Conservation (phyloP, 2,113 vertebrate species). For the Ceratotherium simum region DNA sequence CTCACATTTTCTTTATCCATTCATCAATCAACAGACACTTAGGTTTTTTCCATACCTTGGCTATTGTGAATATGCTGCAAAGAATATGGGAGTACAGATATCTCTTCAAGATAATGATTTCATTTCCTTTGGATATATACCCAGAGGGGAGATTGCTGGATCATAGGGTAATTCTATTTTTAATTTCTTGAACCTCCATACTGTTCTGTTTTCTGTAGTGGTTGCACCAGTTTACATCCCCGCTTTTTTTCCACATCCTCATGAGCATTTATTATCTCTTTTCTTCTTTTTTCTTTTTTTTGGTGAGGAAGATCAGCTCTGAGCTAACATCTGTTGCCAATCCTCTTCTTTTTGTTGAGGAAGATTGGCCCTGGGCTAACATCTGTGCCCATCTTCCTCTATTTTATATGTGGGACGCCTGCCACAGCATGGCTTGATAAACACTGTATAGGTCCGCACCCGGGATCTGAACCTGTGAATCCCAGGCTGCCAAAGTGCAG, state of each 20-base stretch:
- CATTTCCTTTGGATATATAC: not conserved
- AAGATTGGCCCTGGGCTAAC: too few relatives aligned
- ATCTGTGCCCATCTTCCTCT: too few relatives aligned
- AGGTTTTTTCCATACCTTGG: not conserved
- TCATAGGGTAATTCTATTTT: not conserved
- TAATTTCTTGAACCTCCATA: not conserved
- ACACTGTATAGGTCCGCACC: too few relatives aligned
- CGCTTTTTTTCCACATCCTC: not conserved
- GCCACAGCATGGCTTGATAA: too few relatives aligned
- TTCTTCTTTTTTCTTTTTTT: not conserved
- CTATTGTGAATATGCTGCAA: not conserved
- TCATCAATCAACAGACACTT: not conserved
- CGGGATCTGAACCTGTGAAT: too few relatives aligned
- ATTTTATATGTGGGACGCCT: too few relatives aligned
- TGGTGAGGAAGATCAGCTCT: too few relatives aligned
- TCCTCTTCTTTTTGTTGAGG: too few relatives aligned
- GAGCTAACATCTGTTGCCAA: too few relatives aligned
- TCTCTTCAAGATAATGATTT: not conserved
- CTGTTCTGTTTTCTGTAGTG: not conserved
- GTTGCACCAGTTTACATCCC: not conserved
- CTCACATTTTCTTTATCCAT: not conserved
- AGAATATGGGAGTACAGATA: not conserved
- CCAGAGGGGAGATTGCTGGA: not conserved
- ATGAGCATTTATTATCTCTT: not conserved
- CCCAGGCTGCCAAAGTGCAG: too few relatives aligned